Base-by-base conservation (phyloP, 2,113 vertebrate genomes). In the Natator depressus region DNA sequence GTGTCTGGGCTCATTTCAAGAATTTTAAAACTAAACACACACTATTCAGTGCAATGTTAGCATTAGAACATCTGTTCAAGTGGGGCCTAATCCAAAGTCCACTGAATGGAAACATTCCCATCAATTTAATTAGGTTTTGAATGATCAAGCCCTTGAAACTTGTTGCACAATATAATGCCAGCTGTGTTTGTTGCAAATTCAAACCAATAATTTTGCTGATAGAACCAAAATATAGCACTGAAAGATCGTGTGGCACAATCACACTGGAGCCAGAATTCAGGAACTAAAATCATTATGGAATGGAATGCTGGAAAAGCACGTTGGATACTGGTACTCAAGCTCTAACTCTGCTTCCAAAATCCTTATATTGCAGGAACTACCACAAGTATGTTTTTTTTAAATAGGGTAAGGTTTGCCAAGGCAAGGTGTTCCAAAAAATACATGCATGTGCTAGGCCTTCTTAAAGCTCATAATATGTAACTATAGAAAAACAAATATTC, bases 61-160 rank as follows among this genome's bases (percentile, higher is more conserved):
- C 10, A 22, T 5, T n/a, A 87, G 53, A 29, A 87, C 46, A 0
- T 10, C 72, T 55, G 4, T 42, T 0, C 12, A 38, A 54, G 47
- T 0, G 0, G 54, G 31, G n/a, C 16, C 8, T 16, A 0, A 65
- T 9, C 31, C 62, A 65, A 65, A 0, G 10, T 1, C 53, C 47
- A 35, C 11, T 51, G 20, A 49, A 29, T 0, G 22, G 55, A 4
- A 50, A 82, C 27, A 0, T 16, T 5, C 80, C 13, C 4, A 0
- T 9, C 2, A 16, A 3, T 12, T n/a, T 8, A 1, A 75, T 89
- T 29, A 0, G 1, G 38, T 51, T 80, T 24, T 2, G 0, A 27
- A 27, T 10, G 4, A 59, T 59, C 57, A 22, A 89, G 25, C 50
- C 27, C 10, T 11, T 20, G 27, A 80, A 47, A 47, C 11, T 51